phyloP scores from a whole-genome alignment of 2,888 invertebrate genomes.

The Ormyrus thymus region DNA sequence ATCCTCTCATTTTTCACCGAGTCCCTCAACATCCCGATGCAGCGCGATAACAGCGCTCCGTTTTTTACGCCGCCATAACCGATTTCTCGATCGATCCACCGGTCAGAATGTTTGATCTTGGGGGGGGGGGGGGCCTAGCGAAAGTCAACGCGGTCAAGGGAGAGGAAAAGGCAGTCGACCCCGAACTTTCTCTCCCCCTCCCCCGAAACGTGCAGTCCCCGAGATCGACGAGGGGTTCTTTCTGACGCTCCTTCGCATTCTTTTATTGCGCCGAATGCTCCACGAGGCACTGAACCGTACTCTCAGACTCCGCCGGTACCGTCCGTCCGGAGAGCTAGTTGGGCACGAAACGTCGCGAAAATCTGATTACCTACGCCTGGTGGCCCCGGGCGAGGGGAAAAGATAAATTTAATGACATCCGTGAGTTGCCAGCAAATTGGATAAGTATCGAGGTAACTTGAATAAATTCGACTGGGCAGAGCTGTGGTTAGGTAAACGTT shows the following conservation, averaged over 20 bases:
- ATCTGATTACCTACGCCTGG: too few relatives aligned
- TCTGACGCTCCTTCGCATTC: slow-evolving; percentile 33
- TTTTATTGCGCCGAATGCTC: slow-evolving; percentile 56
- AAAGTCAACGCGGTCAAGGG: slow-evolving; percentile 48
- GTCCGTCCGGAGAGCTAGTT: neutral
- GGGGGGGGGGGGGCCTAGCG: too few relatives aligned
- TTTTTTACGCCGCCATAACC: neutral
- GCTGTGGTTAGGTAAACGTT: too few relatives aligned
- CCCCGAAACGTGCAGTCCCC: neutral
- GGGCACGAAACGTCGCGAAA: neutral
- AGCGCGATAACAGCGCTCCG: neutral
- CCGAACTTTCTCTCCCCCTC: slow-evolving; percentile 38
- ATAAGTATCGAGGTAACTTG: neutral
- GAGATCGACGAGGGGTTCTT: slow-evolving; percentile 57
- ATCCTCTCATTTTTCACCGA: neutral
- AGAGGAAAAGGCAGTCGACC: slow-evolving; percentile 46
- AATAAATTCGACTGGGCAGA: too few relatives aligned
- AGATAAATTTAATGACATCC: neutral
- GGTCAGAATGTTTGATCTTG: slow-evolving; percentile 53
- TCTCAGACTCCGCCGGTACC: neutral
- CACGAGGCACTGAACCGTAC: neutral
- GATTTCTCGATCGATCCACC: slow-evolving; percentile 33
- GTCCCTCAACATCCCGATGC: neutral
- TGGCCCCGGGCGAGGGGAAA: too few relatives aligned
- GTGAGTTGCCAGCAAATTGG: neutral